Evolutionary conservation across 2,113 vertebrate genomes (phyloP).

Genomic region (Herpetotheres cachinnans): DNA sequence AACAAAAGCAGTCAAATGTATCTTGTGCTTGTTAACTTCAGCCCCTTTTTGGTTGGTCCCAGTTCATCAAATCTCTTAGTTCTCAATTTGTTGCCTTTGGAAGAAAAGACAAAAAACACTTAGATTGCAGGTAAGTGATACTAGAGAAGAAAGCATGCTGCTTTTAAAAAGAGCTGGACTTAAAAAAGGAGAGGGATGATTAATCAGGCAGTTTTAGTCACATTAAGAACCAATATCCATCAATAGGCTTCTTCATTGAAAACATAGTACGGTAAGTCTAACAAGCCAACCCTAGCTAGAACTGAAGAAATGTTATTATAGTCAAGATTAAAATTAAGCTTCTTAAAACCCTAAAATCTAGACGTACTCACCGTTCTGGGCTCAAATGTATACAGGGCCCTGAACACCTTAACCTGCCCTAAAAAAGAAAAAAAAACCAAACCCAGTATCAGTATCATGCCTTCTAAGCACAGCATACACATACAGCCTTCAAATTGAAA

Average conservation of each 20-base stretch:
- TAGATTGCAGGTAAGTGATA: neutral
- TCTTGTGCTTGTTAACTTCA: neutral
- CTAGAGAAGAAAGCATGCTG: neutral
- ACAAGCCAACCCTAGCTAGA: neutral
- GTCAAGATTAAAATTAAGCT: neutral
- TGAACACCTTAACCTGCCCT: constrained; percentile 97
- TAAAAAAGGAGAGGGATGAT: neutral
- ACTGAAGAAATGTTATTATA: neutral
- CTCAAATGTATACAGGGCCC: constrained; percentile 94
- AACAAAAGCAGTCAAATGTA: neutral
- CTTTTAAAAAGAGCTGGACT: neutral
- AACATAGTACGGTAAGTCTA: neutral
- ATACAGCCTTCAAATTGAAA: neutral
- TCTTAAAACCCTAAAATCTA: neutral
- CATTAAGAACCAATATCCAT: neutral
- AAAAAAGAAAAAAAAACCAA: neutral
- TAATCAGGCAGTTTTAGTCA: neutral
- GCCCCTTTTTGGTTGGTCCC: neutral
- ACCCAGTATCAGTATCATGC: neutral
- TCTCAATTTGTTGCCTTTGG: neutral
- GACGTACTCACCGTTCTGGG: constrained; percentile 91
- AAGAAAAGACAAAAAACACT: neutral
- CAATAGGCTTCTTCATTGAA: neutral
- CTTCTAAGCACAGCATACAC: neutral
- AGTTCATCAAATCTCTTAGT: neutral